Conservation (phyloP, 2,888 invertebrate genomes). For the Neria commutata region DNA sequence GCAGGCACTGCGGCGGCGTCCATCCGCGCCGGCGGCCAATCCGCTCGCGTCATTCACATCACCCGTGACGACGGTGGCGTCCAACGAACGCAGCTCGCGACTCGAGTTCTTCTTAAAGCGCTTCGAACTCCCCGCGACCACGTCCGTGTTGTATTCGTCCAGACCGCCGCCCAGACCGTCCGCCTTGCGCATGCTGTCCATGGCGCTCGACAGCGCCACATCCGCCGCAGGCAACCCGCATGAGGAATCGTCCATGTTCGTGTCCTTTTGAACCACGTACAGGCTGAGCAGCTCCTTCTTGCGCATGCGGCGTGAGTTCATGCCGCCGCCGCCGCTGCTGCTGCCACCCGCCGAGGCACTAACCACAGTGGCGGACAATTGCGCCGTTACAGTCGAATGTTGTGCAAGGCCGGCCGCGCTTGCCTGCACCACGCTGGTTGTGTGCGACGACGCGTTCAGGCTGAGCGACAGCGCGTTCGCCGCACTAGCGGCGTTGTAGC, state of each 20-base stretch:
- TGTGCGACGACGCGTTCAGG: constrained; percentile 31
- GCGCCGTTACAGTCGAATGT: constrained; percentile 46
- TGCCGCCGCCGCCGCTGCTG: constrained; percentile 61
- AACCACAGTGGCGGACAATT: constrained; percentile 41
- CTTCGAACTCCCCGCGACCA: constrained; percentile 39
- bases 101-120: constrained; percentile 66
- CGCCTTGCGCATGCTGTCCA: constrained; percentile 77
- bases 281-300: constrained; percentile 87
- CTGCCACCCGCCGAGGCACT: constrained; percentile 58
- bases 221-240: constrained; percentile 65
- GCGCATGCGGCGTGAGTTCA: constrained; percentile 82
- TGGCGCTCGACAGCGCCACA: constrained; percentile 55
- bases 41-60: constrained; percentile 47
- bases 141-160: constrained; percentile 77
- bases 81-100: constrained; percentile 71
- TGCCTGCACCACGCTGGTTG: constrained; percentile 41
- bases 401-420: constrained; percentile 37
- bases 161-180: constrained; percentile 84
- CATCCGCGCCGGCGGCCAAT: constrained; percentile 49
- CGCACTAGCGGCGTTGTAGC: constrained; percentile 63
- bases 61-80: constrained; percentile 66
- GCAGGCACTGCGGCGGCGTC: constrained; percentile 64
- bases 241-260: constrained; percentile 79
- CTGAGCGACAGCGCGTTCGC: constrained; percentile 30
- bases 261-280: constrained; percentile 81